Evolutionary conservation across 2,797 vertebrate species (phyloP), one percentile per base, ranked within the genome.

Genomic region (Aphelocoma californica): DNA sequence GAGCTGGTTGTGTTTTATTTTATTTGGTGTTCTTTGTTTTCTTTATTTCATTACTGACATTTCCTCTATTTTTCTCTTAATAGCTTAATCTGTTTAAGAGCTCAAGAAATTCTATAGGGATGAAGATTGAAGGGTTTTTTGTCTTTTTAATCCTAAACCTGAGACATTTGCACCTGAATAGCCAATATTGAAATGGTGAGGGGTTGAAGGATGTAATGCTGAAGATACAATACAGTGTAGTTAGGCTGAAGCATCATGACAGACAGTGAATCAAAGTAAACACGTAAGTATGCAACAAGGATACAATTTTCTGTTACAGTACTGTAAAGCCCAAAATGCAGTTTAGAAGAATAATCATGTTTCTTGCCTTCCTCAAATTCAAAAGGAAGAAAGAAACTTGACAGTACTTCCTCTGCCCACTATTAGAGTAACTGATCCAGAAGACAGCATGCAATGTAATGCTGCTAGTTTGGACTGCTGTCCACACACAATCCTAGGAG

Each of bases 41-140:
- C 4, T 60, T 66, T 72, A 5, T 29, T 73, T 57, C 21, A 23
- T 45, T 74, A 24, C 12, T 81, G 12, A 3, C 1, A 40, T 93
- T 83, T 57, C 12, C 7, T 60, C 25, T 47, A 2, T 36, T 72
- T 79, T 85, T 85, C 17, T 56, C 3, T 48, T 48, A 34, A 20
- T 14, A 50, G 2, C 4, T 64, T 50, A 24, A 56, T 57, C 20
- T 67, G 2, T 24, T 79, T 40, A 54, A 53, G 10, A 86, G 20
- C 23, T 83, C 23, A 45, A 14, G 18, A 66, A 81, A 48, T 58
- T 60, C 73, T 38, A 20, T 29, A 14, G 10, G 4, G 1, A 34
- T 50, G 6, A 79, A 60, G 11, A 38, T 3, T 31, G 6, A 12
- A 54, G 7, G 7, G 0, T 0, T 4, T 12, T 67, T 57, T 24